A percentile compares a stretch with the other conserved stretches of the same genome.
Evolutionary conservation across 1,140 invertebrate species (phyloP).

Genomic region (Drosophila mauritiana): DNA sequence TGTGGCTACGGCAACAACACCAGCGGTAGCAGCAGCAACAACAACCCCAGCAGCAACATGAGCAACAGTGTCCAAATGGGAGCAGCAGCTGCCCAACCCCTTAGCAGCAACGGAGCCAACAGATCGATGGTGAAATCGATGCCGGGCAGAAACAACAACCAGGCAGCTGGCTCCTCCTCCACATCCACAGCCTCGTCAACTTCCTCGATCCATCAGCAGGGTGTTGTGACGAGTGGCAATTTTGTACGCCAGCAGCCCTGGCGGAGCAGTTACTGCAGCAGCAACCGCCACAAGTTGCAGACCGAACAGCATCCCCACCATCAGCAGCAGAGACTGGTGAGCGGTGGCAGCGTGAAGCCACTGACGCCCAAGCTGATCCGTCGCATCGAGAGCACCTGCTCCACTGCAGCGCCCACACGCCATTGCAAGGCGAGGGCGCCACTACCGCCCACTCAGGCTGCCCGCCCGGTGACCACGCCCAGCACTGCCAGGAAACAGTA

Average conservation of each 20-base stretch:
- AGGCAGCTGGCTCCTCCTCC: constrained; percentile 36
- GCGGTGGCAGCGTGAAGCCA: constrained; percentile 61
- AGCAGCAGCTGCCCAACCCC: constrained; percentile 33
- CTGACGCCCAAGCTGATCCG: constrained; percentile 78
- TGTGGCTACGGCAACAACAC: constrained; percentile 40
- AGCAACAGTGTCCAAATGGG: constrained; percentile 11
- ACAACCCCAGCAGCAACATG: constrained; percentile 25
- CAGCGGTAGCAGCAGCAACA: constrained; percentile 22
- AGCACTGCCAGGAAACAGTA: constrained; percentile 63
- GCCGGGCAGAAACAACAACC: constrained; percentile 48
- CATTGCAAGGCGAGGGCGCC: constrained; percentile 63
- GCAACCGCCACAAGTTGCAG: constrained; percentile 45
- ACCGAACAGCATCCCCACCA: constrained; percentile 27
- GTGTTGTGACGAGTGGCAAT: constrained; percentile 28
- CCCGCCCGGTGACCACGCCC: constrained; percentile 32
- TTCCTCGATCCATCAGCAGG: constrained; percentile 61
- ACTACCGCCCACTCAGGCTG: constrained; percentile 38
- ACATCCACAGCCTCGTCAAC: constrained; percentile 67
- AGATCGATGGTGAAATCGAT: constrained; percentile 44
- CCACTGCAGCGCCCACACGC: constrained; percentile 22
- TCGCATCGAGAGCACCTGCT: constrained; percentile 73
- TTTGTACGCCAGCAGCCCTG: constrained; percentile 75
- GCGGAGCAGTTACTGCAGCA: constrained; percentile 74
- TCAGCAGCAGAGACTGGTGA: constrained; percentile 31
- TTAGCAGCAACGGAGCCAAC: constrained; percentile 50